These are phyloP conservation scores for Nasua narica DNA, from an alignment of 2,797 vertebrate species.

Conservation along the genomic window DNA sequence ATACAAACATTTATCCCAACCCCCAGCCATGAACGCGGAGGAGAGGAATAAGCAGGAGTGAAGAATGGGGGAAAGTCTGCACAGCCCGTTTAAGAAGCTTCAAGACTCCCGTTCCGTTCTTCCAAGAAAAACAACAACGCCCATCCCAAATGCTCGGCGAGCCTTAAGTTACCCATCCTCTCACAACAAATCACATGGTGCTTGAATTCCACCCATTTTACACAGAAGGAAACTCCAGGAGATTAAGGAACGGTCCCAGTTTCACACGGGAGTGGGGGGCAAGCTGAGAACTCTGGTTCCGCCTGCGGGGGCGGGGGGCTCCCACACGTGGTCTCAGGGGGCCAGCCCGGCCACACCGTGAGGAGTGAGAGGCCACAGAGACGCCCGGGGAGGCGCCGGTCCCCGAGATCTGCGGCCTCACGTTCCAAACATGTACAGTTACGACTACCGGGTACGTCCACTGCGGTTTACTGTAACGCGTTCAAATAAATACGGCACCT, in stretches of 20 bases:
- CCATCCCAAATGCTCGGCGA: not conserved
- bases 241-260: not conserved
- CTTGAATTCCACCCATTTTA: not conserved
- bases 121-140: not conserved
- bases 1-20: not conserved
- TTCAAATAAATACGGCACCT: not conserved
- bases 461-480: no score
- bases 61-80: accelerated
- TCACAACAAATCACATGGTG: not conserved
- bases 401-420: not conserved
- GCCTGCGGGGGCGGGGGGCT: not conserved
- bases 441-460: accelerated
- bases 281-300: not conserved
- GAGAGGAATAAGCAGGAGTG: not conserved
- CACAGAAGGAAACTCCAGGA: not conserved
- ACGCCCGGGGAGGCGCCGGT: no score
- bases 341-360: not conserved
- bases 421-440: not conserved
- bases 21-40: not conserved
- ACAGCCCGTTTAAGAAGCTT: not conserved
- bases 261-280: not conserved
- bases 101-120: accelerated
- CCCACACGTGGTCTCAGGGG: accelerated
- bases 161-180: not conserved
- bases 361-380: not conserved